Conservation (phyloP, 2,888 invertebrate genomes). For the Synergus itoensis region DNA sequence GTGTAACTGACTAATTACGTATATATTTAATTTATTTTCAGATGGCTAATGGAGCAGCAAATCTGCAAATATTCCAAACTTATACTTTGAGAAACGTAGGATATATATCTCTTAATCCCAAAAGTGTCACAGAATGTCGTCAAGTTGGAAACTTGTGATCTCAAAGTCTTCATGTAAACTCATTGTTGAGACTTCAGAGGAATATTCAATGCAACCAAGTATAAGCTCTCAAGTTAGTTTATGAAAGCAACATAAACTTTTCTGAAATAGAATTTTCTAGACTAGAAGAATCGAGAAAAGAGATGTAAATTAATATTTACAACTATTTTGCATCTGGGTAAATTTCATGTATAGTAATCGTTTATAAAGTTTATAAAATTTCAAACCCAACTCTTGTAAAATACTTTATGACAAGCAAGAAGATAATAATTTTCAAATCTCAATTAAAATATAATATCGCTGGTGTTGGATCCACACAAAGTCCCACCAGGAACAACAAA, state of each 20-base stretch:
- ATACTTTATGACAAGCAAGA: neutral
- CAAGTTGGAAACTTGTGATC: conserved; percentile 13
- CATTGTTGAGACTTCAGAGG: neutral
- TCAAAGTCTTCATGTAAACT: conserved; percentile 18
- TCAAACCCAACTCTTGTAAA: neutral
- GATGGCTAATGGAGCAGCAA: conserved; percentile 14
- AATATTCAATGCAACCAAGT: conserved; percentile 12
- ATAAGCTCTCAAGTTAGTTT: conserved; percentile 28
- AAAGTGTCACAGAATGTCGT: conserved; percentile 36
- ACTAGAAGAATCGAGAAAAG: neutral
- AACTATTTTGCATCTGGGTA: too few relatives aligned
- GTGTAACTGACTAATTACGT: too few relatives aligned
- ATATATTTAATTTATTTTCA: neutral
- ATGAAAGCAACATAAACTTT: conserved; percentile 1
- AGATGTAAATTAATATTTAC: neutral
- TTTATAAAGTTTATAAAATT: neutral
- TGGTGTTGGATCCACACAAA: conserved; percentile 5
- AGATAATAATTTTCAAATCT: conserved; percentile 8
- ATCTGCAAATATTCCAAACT: conserved; percentile 13
- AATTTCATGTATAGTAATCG: too few relatives aligned
- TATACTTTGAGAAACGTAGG: neutral
- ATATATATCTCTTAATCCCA: conserved; percentile 27
- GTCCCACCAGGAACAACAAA: conserved; percentile 25
- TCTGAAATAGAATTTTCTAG: neutral
- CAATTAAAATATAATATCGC: conserved; percentile 24